Base-by-base conservation (phyloP, 2,113 vertebrate genomes). In the Eolophus roseicapilla region DNA sequence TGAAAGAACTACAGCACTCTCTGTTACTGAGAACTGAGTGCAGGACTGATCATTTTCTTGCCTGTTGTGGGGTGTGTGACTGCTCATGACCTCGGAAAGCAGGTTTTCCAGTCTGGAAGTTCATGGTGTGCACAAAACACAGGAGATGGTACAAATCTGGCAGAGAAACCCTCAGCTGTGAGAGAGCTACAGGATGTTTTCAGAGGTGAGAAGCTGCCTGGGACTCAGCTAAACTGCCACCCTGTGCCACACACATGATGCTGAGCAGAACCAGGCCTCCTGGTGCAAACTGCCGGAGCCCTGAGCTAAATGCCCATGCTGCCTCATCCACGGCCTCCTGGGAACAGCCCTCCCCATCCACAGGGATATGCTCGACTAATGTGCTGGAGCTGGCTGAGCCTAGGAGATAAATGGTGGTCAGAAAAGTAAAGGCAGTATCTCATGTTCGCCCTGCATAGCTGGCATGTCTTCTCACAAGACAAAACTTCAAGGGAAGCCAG, bases 251-350 rank as follows among this genome's bases (percentile, higher is more conserved):
- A 33, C 15, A 41, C 7, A 7, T 3, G 44, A 50, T 15, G 29
- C 49, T 4, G 5, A 71, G 25, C 29, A 33, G 65, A 12, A 86
- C 8, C 39, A 78, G 25, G 37, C n/a, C 5, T 92, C 24, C 39
- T 2, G 2, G 7, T 11, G 14, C 64, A 44, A 59, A 64, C 29
- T 8, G 33, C 11, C 44, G 1, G 0, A 78, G 37, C 19, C 3
- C 49, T 1, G 0, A 73, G n/a, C 14, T 2, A 4, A 33, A 70
- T 2, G 6, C 29, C 52, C 41, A 14, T 1, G 3, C 25, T 1
- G 1, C 27, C 25, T n/a, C 43, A n/a, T 77, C 35, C 57, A 57
- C 0, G 1, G 33, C 35, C 41, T 64, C 62, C 52, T 5, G 6
- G 43, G 31, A 76, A 35, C 27, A 69, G 27, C 18, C 17, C 17